These are phyloP conservation scores for Oreotrochilus melanogaster DNA, from an alignment of 2,113 vertebrate genomes.

Conservation along the genomic window DNA sequence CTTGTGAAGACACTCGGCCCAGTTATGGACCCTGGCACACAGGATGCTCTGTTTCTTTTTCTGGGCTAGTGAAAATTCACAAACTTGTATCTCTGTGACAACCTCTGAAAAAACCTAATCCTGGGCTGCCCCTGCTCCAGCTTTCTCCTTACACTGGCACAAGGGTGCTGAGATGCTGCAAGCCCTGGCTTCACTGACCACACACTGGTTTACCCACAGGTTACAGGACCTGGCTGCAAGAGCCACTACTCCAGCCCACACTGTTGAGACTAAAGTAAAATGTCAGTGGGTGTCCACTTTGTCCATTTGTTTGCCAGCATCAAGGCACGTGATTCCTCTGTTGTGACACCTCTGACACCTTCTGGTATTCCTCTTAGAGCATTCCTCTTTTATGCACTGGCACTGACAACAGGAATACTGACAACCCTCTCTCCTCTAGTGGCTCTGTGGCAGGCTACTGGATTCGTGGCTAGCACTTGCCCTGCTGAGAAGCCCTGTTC, in stretches of 20 bases:
- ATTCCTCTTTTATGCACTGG: not conserved
- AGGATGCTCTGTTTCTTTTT: not conserved
- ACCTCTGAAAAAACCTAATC: not conserved
- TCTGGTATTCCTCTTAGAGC: not conserved
- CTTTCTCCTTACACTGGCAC: not conserved
- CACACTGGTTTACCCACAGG: too few relatives aligned
- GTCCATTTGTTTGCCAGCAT: not conserved
- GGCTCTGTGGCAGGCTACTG: not conserved
- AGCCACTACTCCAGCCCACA: not conserved
- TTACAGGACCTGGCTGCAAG: not conserved
- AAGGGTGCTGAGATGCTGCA: not conserved
- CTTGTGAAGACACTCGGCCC: not conserved
- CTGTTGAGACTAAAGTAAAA: not conserved
- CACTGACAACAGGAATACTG: not conserved
- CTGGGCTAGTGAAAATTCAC: not conserved
- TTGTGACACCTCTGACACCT: not conserved
- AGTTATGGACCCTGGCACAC: not conserved
- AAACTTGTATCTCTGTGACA: not conserved
- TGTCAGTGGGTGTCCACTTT: accelerated
- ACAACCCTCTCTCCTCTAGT: not conserved
- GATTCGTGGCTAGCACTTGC: not conserved
- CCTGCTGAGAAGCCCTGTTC: not conserved
- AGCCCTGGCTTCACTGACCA: not conserved
- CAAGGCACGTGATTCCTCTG: not conserved
- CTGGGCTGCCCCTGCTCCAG: not conserved